A percentile compares a stretch with the other conserved stretches of the same genome.
Conservation (phyloP, 2,113 vertebrate species). For the Haemorhous mexicanus region DNA sequence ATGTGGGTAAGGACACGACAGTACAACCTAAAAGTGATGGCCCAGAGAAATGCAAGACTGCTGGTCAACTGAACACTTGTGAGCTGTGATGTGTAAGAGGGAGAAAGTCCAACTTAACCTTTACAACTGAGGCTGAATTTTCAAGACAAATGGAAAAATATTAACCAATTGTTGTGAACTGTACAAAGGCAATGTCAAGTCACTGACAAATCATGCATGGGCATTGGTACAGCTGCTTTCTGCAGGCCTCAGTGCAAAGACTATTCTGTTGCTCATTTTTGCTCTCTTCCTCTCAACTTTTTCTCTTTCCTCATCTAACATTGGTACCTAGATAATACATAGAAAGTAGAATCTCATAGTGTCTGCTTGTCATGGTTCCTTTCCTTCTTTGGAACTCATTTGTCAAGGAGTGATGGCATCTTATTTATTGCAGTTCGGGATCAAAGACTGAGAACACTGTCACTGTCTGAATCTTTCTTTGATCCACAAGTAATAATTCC, state of each 20-base stretch:
- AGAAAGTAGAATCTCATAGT: neutral
- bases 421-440: conserved; percentile 6
- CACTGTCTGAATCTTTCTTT: neutral
- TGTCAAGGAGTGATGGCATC: conserved; percentile 12
- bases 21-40: neutral
- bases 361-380: neutral
- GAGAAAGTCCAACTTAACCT: neutral
- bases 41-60: neutral
- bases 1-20: neutral
- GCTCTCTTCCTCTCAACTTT: neutral
- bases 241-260: neutral
- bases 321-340: neutral
- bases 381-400: neutral
- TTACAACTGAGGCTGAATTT: neutral
- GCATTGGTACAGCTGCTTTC: neutral
- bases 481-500: neutral
- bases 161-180: neutral
- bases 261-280: neutral
- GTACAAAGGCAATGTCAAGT: neutral
- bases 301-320: neutral
- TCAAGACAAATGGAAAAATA: neutral
- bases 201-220: neutral
- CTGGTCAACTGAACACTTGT: neutral
- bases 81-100: neutral
- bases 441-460: neutral